Evolutionary conservation across 2,888 invertebrate genomes (phyloP).

Genomic region (Catonia carolina): DNA sequence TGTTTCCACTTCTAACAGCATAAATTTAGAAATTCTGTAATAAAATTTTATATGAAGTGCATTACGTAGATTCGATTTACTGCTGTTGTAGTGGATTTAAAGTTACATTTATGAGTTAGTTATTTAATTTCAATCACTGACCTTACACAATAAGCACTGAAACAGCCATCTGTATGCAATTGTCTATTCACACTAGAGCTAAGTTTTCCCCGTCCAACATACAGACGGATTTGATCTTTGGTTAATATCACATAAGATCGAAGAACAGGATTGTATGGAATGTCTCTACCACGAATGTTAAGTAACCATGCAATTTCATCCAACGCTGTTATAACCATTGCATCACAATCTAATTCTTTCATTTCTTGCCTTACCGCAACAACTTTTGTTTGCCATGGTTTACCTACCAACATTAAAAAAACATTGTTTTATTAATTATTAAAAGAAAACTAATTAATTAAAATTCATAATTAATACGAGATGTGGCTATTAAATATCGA

Average conservation of each 20-base stretch:
- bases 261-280: slow-evolving; percentile 72
- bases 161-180: slow-evolving; percentile 52
- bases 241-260: slow-evolving; percentile 68
- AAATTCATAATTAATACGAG: no score
- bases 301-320: slow-evolving; percentile 86
- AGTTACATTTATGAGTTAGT: no score
- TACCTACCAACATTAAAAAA: slow-evolving; percentile 46
- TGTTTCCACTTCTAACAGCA: no score
- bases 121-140: no score
- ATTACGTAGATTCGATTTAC: no score
- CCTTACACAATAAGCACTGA: slow-evolving; percentile 56
- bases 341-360: slow-evolving; percentile 56
- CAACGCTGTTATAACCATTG: slow-evolving; percentile 75
- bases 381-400: slow-evolving; percentile 70
- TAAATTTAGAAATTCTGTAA: no score
- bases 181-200: slow-evolving; percentile 42
- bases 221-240: slow-evolving; percentile 57
- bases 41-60: no score
- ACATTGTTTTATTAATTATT: neutral
- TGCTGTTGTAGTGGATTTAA: no score
- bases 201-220: slow-evolving; percentile 61
- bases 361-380: slow-evolving; percentile 57
- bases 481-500: no score
- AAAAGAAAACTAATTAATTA: no score
- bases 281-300: slow-evolving; percentile 80